Conservation (phyloP, 2,888 invertebrate genomes). For the Mallateleia sp. region DNA sequence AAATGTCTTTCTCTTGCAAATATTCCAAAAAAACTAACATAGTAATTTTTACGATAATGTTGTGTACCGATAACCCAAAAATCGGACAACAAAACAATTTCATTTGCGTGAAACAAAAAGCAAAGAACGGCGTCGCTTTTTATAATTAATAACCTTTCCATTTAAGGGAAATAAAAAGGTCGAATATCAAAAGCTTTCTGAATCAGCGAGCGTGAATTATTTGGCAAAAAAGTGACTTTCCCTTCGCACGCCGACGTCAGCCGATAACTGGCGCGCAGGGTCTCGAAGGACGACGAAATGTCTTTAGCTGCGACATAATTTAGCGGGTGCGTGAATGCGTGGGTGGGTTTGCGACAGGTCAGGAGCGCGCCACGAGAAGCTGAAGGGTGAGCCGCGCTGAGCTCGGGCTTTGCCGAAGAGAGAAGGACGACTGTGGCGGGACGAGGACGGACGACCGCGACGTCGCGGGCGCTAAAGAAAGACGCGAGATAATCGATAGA, state of each 20-base stretch:
- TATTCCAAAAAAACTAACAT: too few species aligned
- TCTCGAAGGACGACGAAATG: conserved; percentile 72
- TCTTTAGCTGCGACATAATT: conserved; percentile 76
- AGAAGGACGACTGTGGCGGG: conserved; percentile 51
- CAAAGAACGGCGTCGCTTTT: neutral
- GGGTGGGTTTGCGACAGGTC: conserved; percentile 88
- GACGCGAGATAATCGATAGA: conserved; percentile 90
- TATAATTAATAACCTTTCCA: conserved; percentile 24
- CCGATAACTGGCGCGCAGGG: conserved; percentile 48
- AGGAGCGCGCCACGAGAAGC: conserved; percentile 83
- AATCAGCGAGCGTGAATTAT: conserved; percentile 65
- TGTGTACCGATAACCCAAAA: too few species aligned
- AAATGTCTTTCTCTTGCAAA: too few species aligned
- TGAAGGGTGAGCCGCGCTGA: conserved; percentile 64
- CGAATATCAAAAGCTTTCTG: conserved; percentile 38
- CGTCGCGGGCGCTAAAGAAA: conserved; percentile 83
- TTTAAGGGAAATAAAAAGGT: neutral
- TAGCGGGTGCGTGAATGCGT: conserved; percentile 83
- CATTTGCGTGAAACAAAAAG: neutral
- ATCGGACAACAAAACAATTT: neutral
- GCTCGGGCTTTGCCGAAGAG: conserved; percentile 65
- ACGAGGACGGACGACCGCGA: conserved; percentile 43
- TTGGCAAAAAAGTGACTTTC: conserved; percentile 55
- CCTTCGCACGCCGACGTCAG: conserved; percentile 51
- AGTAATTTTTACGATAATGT: too few species aligned